phyloP scores from a whole-genome alignment of 2,797 vertebrate species.

The Syngnathus rostellatus region DNA sequence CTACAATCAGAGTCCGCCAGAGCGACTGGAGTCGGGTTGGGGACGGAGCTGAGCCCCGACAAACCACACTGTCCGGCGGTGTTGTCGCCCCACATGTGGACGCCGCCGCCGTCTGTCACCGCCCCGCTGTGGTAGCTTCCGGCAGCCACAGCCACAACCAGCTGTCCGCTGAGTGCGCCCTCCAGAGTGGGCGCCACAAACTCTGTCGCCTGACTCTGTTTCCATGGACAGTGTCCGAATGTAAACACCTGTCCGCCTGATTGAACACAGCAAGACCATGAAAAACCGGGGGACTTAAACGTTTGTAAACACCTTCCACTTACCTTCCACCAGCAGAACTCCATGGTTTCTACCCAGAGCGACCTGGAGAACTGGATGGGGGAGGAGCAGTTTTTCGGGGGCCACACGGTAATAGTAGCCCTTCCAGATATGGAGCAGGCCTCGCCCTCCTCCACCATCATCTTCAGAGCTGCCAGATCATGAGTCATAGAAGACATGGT shows the following conservation, averaged over 20 bases:
- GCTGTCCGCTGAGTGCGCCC: constrained; percentile 75
- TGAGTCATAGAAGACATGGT: neutral
- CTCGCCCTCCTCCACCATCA: constrained; percentile 76
- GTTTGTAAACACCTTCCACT: neutral
- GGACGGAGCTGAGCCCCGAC: constrained; percentile 67
- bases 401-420: constrained; percentile 78
- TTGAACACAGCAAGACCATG: neutral
- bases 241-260: constrained; percentile 89
- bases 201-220: constrained; percentile 53
- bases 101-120: constrained; percentile 79
- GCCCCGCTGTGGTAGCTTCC: constrained; percentile 87
- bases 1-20: constrained; percentile 72
- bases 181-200: constrained; percentile 69
- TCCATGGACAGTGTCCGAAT: constrained; percentile 85
- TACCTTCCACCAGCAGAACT: constrained; percentile 86
- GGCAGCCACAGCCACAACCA: constrained; percentile 76
- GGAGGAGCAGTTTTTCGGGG: constrained; percentile 79
- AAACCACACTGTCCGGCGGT: constrained; percentile 84
- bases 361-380: constrained; percentile 81
- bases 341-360: constrained; percentile 82
- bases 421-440: constrained; percentile 82
- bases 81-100: constrained; percentile 96
- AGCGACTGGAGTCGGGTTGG: constrained; percentile 77
- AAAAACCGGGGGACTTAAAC: neutral
- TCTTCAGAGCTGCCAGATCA: constrained; percentile 62